These are phyloP conservation scores for Apostichopus leukothele DNA, from an alignment of 53 echinoderm and acorn worm genomes.

Conservation along the genomic window DNA sequence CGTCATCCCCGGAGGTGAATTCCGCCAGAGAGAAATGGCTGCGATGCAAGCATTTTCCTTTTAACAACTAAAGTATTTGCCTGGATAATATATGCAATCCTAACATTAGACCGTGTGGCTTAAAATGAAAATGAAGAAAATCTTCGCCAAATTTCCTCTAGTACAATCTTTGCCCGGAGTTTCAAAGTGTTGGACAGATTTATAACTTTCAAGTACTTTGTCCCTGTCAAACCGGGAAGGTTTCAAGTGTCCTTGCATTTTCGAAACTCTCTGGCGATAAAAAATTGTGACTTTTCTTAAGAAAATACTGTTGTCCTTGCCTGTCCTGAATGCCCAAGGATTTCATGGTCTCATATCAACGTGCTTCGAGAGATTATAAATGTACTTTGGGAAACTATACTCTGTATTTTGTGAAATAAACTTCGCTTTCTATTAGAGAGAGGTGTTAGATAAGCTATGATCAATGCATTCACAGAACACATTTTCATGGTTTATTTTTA, in stretches of 20 bases:
- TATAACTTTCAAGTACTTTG: not conserved
- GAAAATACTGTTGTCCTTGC: too few species aligned
- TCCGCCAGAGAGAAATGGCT: not conserved
- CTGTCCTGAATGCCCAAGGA: too few species aligned
- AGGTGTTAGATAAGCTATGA: too few species aligned
- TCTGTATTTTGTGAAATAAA: too few species aligned
- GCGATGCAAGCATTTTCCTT: not conserved
- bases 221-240: not conserved
- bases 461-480: too few species aligned
- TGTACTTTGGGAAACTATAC: too few species aligned
- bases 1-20: constrained; percentile 8
- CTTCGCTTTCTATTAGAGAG: too few species aligned
- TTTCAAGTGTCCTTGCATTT: not conserved
- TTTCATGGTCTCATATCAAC: too few species aligned
- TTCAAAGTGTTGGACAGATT: not conserved
- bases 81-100: not conserved
- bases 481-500: too few species aligned
- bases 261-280: not conserved
- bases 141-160: too few species aligned
- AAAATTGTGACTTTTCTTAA: not conserved
- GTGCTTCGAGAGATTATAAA: too few species aligned
- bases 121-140: not conserved
- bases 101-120: not conserved
- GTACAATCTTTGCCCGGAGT: not conserved
- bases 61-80: not conserved